These are phyloP conservation scores for Polyodon spathula DNA, from an alignment of 2,113 vertebrate species.

Conservation along the genomic window DNA sequence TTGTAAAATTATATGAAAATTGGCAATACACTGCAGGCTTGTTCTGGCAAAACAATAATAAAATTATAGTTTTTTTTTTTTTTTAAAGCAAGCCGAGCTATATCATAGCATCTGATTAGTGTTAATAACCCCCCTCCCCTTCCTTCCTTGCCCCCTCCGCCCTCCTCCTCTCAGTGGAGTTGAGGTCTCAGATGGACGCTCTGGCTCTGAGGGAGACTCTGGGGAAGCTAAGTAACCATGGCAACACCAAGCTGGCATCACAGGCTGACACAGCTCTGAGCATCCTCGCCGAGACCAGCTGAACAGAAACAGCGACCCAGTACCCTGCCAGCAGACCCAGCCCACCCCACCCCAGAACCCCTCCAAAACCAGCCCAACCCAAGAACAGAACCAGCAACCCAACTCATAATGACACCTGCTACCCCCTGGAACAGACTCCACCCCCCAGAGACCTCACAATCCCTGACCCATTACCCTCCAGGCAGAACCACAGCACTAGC, in stretches of 20 bases:
- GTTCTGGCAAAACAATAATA: too few relatives aligned
- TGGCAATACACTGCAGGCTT: too few relatives aligned
- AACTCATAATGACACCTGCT: background rate
- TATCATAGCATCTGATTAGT: background rate
- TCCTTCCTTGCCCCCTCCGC: constrained; percentile 4
- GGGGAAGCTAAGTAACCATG: constrained; percentile 50
- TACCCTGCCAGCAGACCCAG: background rate
- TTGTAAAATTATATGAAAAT: too few relatives aligned
- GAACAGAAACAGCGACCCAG: constrained; percentile 9
- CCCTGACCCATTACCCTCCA: too few relatives aligned
- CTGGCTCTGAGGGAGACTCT: constrained; percentile 64
- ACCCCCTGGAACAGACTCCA: too few relatives aligned
- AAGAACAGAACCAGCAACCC: background rate
- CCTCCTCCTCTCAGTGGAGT: constrained; percentile 36
- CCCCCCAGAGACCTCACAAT: too few relatives aligned
- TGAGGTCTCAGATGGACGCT: constrained; percentile 65
- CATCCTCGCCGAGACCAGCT: constrained; percentile 41
- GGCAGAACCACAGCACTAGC: background rate
- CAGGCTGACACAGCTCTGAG: constrained; percentile 58
- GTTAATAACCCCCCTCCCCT: background rate
- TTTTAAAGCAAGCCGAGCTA: too few relatives aligned
- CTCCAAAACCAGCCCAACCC: too few relatives aligned
- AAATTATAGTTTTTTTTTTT: too few relatives aligned
- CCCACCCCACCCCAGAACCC: constrained; percentile 9
- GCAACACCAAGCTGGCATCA: constrained; percentile 55